Conservation (phyloP, 2,888 invertebrate species). For the Alentia gelatinosa region DNA sequence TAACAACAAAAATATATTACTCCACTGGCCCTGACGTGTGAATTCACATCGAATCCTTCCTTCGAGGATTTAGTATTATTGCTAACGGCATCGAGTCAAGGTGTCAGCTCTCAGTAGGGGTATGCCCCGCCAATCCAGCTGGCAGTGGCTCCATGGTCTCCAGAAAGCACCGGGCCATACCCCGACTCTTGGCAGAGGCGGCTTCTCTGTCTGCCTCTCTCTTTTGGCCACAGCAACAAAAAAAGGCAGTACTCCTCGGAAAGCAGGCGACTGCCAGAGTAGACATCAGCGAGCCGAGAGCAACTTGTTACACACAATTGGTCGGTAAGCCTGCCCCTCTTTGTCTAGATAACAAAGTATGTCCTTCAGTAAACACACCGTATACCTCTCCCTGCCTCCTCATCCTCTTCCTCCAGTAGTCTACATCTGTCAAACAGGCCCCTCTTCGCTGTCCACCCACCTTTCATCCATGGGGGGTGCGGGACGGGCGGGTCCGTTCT, state of each 20-base stretch:
- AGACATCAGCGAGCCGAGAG: background rate
- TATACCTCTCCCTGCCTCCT: background rate
- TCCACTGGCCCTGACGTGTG: too few relatives aligned
- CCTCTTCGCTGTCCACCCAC: background rate
- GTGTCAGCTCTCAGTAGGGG: background rate
- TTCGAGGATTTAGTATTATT: too few relatives aligned
- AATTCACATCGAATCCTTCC: too few relatives aligned
- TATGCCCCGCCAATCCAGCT: background rate
- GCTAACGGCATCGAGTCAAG: background rate
- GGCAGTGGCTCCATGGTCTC: background rate
- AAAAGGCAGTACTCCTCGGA: background rate
- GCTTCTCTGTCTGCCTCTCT: background rate
- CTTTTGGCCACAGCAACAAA: background rate
- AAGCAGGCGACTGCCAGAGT: background rate
- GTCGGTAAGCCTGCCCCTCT: background rate
- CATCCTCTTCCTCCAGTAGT: background rate
- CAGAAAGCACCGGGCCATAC: background rate
- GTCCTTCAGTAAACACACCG: background rate
- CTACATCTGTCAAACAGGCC: background rate
- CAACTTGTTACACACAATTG: background rate
- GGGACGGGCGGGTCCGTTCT: background rate
- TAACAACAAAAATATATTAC: too few relatives aligned
- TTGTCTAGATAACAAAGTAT: background rate
- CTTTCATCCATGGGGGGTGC: background rate
- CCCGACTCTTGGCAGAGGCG: background rate